These are phyloP conservation scores for Tipula helvola DNA, from an alignment of 2,888 invertebrate genomes.

Conservation along the genomic window DNA sequence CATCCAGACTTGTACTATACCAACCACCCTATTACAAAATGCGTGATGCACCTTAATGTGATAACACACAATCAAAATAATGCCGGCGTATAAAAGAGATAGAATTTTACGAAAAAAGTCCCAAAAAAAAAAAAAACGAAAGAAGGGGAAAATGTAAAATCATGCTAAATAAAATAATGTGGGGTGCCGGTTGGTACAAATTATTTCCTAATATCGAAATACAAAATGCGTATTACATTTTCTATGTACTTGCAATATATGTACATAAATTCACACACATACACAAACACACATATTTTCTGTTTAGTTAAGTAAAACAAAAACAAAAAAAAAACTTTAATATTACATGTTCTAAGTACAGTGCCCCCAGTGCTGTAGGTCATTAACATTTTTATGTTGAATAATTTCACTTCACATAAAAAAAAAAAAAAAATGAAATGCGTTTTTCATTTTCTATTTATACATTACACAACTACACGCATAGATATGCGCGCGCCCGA, in stretches of 20 bases:
- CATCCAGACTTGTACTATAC: no score
- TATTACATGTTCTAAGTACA: not conserved
- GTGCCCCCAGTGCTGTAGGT: slow-evolving; percentile 9
- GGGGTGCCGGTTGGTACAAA: not conserved
- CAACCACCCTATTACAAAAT: not conserved
- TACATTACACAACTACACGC: not conserved
- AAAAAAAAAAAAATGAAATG: not conserved
- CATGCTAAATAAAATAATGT: not conserved
- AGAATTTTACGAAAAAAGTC: not conserved
- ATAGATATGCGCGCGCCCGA: not conserved
- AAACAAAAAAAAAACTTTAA: not conserved
- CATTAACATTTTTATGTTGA: slow-evolving; percentile 9
- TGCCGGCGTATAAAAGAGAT: not conserved
- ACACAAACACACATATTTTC: not conserved
- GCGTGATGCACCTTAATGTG: not conserved
- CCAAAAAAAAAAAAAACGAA: not conserved
- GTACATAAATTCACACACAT: not conserved
- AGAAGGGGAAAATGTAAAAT: not conserved
- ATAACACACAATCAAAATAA: not conserved
- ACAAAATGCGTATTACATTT: not conserved
- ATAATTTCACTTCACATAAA: not conserved
- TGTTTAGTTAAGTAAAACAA: not conserved
- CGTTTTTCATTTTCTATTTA: not conserved
- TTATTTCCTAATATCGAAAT: not conserved
- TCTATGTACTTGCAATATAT: not conserved